These are phyloP conservation scores for Hydra vulgaris DNA, from an alignment of 30 jellyfish, hydroid and myxozoan genomes.

Conservation along the genomic window DNA sequence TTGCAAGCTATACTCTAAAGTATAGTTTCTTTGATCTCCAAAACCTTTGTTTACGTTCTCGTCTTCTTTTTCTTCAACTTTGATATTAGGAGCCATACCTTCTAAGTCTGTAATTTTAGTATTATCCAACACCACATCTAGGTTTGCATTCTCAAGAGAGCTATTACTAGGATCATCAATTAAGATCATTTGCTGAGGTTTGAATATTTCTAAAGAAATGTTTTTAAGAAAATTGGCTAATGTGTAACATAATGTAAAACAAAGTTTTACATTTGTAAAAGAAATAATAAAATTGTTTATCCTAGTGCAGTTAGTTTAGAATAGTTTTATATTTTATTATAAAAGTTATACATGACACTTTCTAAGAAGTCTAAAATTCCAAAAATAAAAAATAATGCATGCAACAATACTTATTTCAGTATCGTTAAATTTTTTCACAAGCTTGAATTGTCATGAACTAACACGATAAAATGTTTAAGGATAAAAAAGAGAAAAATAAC, in stretches of 20 bases:
- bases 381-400: no score
- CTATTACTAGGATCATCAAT: background rate
- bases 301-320: no score
- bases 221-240: background rate
- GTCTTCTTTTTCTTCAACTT: background rate
- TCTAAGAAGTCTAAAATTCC: no score
- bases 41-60: background rate
- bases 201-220: background rate
- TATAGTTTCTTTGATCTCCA: background rate
- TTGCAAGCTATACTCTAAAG: background rate
- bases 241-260: background rate
- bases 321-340: no score
- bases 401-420: no score
- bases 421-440: no score
- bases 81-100: background rate
- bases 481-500: no score
- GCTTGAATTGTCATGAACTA: no score
- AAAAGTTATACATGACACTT: no score
- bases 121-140: background rate
- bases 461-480: no score
- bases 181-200: background rate
- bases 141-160: background rate
- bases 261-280: no score
- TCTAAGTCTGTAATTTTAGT: background rate
- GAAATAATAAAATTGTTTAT: no score